Base-by-base conservation (phyloP, 2,797 vertebrate genomes). In the Rhinatrema bivittatum region DNA sequence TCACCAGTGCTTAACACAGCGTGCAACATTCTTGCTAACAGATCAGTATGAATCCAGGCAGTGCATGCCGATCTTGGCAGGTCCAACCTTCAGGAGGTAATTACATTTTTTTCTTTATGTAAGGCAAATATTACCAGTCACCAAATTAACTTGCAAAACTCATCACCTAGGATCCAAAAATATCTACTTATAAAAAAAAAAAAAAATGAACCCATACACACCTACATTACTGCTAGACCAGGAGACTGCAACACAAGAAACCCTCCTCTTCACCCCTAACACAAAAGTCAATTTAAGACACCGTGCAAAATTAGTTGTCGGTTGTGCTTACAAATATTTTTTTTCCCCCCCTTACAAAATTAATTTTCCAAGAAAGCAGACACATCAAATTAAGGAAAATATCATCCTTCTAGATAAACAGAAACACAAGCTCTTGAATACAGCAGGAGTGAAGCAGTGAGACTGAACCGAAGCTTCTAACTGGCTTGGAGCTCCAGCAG, bases 351-450 rank as follows among this genome's bases (percentile, higher is more conserved):
- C 26, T 20, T 29, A 65, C 68, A 41, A 57, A 60, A 60, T 70
- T 73, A 71, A 67, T 43, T 43, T 56, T 53, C 34, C 31, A 46
- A 51, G 44, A 43, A 50, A 60, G 41, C 23, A 2, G 34, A 49
- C 22, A 7, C 63, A 49, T 30, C 13, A 44, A 62, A 28, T 27
- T 38, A 54, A 67, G 29, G 53, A 34, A 67, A 59, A 7, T 29
- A 48, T 12, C 9, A 45, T 54, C 16, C 51, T 47, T 62, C 63
- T 33, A 40, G 36, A 43, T 43, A 55, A 13, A 47, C 42, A 46
- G 53, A 49, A 20, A 62, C 42, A 11, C 5, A 29, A 60, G 53
- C 57, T 60, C 47, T 52, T 25, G 39, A 50, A 38, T 4, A 33
- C 27, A 48, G 64, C 39, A 42, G 54, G 53, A 32, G 34, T 28